These are phyloP conservation scores for Cosmia trapezina DNA, from an alignment of 2,888 invertebrate genomes.

Conservation along the genomic window DNA sequence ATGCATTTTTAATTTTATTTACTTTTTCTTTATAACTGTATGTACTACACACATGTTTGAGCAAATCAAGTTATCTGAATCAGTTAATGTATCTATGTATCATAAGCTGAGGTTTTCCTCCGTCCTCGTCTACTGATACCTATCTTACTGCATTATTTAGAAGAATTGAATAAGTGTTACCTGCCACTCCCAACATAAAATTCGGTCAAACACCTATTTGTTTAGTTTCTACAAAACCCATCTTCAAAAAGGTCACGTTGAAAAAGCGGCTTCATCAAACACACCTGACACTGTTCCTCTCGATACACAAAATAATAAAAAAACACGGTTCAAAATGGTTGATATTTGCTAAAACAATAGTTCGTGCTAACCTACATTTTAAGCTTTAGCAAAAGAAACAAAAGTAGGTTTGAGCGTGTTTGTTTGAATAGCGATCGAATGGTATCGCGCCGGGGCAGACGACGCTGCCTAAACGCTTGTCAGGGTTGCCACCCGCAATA, in stretches of 20 bases:
- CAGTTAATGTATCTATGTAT: background rate
- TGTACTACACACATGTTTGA: too few relatives aligned
- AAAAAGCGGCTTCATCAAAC: slow-evolving; percentile 32
- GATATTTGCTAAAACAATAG: slow-evolving; percentile 59
- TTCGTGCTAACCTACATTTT: slow-evolving; percentile 64
- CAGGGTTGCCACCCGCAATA: slow-evolving; percentile 36
- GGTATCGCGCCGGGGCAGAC: slow-evolving; percentile 73
- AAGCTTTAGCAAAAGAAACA: slow-evolving; percentile 70
- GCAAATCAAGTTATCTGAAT: too few relatives aligned
- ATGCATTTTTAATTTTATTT: too few relatives aligned
- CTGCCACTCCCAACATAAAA: background rate
- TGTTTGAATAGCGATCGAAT: slow-evolving; percentile 77
- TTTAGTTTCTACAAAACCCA: slow-evolving; percentile 3
- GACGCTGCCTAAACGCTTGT: slow-evolving; percentile 62
- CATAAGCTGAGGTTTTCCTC: background rate
- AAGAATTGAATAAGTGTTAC: background rate
- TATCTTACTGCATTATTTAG: background rate
- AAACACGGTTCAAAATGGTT: slow-evolving; percentile 42
- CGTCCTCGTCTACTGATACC: background rate
- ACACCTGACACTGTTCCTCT: slow-evolving; percentile 49
- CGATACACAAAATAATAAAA: slow-evolving; percentile 43
- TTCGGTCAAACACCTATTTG: background rate
- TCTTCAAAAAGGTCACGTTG: slow-evolving; percentile 24
- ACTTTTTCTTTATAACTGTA: too few relatives aligned
- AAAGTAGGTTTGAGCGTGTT: slow-evolving; percentile 69